Evolutionary conservation across 2,113 vertebrate species (phyloP), one percentile per base, ranked within the genome.

Genomic region (Larimichthys polyactis): DNA sequence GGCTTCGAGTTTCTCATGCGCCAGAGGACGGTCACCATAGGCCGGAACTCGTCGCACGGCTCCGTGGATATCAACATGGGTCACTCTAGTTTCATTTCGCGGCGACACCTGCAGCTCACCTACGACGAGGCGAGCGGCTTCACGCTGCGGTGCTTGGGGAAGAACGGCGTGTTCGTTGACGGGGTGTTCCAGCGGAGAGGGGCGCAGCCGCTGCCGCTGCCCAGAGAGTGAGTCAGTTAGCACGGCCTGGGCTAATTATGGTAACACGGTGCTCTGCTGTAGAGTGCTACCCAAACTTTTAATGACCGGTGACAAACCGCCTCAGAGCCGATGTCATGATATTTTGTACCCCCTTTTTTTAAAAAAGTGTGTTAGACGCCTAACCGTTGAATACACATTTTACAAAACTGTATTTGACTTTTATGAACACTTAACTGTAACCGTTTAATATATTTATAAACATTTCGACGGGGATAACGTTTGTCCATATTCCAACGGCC

Each of bases 11-110:
- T 97, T 91, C 95, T 98, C 86, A 97, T 99, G 98, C 97, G 98
- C 87, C 97, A 96, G 94, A 95, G 96, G 89, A 96, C 96, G 85
- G 96, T 99, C 90, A 98, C 97, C 64, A 96, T 99, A 92, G 98
- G 98, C 82, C 97, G 98, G 93, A 98, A 99, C 95, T 99, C 98
- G 44, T 99, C 97, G 69, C 97, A 98, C 90, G 98, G 98, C 81
- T 96, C 97, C 22, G 98, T 99, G 96, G 97, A 99, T 89, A 97
- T 99, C 84, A 97, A 96, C 94, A 98, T 99, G 98, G 98, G 98
- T 69, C 97, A 97, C 94, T 99, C 97, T 74, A 98, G 97, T 92
- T 99, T 99, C 94, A 97, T 99, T 88, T 99, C 98, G n/a, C 94
- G 97, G 90, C 96, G 97, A 83, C 98, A 99, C 96, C 93, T 99